phyloP scores from a whole-genome alignment of 2,888 invertebrate species.

The Tetramorium bicarinatum region DNA sequence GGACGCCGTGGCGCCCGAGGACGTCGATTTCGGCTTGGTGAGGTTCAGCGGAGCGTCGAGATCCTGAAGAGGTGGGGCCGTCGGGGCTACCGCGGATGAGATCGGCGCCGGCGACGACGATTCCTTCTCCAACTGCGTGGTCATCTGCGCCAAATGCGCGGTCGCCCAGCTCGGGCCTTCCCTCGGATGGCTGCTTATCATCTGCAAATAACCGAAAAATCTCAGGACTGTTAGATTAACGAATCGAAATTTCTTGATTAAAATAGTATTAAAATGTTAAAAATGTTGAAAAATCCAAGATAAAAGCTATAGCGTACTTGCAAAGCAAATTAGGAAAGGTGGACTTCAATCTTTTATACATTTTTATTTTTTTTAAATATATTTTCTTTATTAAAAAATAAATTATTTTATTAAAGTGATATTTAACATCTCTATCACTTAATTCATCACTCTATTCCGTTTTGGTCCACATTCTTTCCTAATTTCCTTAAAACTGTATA shows the following conservation, averaged over 20 bases:
- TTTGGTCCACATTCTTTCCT: too few relatives aligned
- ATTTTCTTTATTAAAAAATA: too few relatives aligned
- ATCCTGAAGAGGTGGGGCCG: slow-evolving; percentile 87
- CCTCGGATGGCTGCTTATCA: slow-evolving; percentile 87
- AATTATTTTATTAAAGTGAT: too few relatives aligned
- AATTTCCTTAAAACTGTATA: neutral
- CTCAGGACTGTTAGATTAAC: slow-evolving; percentile 13
- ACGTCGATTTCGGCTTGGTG: slow-evolving; percentile 92
- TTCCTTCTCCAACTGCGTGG: slow-evolving; percentile 86
- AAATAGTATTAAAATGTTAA: neutral
- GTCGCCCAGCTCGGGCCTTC: slow-evolving; percentile 90
- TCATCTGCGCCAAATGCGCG: slow-evolving; percentile 91
- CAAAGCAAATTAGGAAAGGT: too few relatives aligned
- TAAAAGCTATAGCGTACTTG: too few relatives aligned
- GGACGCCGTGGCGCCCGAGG: slow-evolving; percentile 85
- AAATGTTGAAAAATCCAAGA: too few relatives aligned
- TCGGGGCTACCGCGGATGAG: slow-evolving; percentile 83
- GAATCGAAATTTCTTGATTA: neutral
- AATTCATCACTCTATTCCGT: too few relatives aligned
- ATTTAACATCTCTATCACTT: too few relatives aligned
- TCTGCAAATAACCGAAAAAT: slow-evolving; percentile 82
- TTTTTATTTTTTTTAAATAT: too few relatives aligned
- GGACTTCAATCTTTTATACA: too few relatives aligned
- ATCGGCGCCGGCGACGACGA: slow-evolving; percentile 84
- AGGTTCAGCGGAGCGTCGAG: slow-evolving; percentile 95